Percentiles rank a stretch among this genome's conserved stretches.
Evolutionary conservation across 2,797 vertebrate species (phyloP).

Genomic region (Anguilla megastoma): DNA sequence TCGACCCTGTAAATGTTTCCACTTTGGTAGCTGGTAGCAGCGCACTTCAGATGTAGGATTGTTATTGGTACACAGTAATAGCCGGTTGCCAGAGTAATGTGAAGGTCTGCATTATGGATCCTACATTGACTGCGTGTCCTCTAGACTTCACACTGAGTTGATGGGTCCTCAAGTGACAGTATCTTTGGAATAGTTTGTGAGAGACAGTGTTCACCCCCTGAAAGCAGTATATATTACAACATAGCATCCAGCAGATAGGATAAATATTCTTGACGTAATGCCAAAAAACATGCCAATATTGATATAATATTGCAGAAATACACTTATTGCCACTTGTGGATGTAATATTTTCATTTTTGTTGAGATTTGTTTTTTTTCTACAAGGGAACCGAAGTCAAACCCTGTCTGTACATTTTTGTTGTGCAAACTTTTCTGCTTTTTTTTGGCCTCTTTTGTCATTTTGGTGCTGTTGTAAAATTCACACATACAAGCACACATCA

Average conservation of each 20-base stretch:
- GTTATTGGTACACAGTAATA: not conserved
- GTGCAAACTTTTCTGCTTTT: slow-evolving; percentile 51
- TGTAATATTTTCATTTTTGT: slow-evolving; percentile 8
- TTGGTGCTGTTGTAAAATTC: slow-evolving; percentile 57
- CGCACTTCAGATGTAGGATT: not conserved
- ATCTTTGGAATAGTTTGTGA: not conserved
- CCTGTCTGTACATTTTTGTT: slow-evolving; percentile 53
- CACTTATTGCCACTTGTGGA: slow-evolving; percentile 1
- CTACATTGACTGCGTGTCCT: not conserved
- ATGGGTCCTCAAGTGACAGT: not conserved
- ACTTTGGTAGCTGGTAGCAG: not conserved
- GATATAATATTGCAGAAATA: not conserved
- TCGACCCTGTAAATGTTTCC: not conserved
- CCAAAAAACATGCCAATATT: not conserved
- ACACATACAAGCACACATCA: slow-evolving; percentile 55
- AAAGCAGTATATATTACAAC: not conserved
- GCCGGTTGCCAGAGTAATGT: not conserved
- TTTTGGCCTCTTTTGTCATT: slow-evolving; percentile 43
- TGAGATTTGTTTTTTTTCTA: not conserved
- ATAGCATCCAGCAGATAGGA: not conserved
- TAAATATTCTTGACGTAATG: not conserved
- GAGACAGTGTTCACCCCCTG: not conserved
- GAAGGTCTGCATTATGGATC: not conserved
- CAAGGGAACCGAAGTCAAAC: slow-evolving; percentile 43
- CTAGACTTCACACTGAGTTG: not conserved